Evolutionary conservation across 23 tunicate genomes (phyloP), one percentile per base, ranked within the genome.

Genomic region (Trididemnum clinides): DNA sequence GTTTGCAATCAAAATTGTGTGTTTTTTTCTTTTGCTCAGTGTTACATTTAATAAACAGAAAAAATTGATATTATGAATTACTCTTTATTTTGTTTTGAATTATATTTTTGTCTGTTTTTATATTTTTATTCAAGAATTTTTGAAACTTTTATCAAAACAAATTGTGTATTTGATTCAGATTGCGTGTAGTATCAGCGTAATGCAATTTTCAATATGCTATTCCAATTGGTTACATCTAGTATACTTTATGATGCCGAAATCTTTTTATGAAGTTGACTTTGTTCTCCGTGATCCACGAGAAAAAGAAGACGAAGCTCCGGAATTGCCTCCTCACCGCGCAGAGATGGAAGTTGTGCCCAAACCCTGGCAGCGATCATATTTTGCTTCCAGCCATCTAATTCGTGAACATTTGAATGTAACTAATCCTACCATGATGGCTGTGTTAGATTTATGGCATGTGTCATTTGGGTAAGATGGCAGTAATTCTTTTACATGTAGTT

Each of bases 281-380:
- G 98, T 94, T 34, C 94, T 94, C 23, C 94, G 98, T 1, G 98
- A 94, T 75, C 94, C 98, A 10, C 89, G 98, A 15, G 94, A 94
- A 75, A 89, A 94, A 81, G 94, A 89, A 65, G 94, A 83, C 32
- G 98, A 88, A 62, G 98, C 82, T 1, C 93, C 92, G 0, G 89
- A 63, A 57, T 85, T 89, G 51, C 90, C 85, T 49, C 90, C 84
- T 28, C 93, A 89, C 34, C 88, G 98, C 3, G 92, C 91, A 20
- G 97, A 92, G 82, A 85, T 92, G 69, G 92, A 88, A 58, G 92
- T 92, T 35, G 97, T 92, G 15, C 97, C 97, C 0, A 92, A 92
- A 36, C 97, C 97, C 29, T 92, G 97, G 97, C 73, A 92, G 78
- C 59, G 39, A 84, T 85, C 94, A 2, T 94, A 72, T 37, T 83